A percentile compares a stretch with the other conserved stretches of the same genome.
These are phyloP conservation scores for Ennomos erosarius DNA, from an alignment of 2,888 invertebrate species.

Conservation along the genomic window DNA sequence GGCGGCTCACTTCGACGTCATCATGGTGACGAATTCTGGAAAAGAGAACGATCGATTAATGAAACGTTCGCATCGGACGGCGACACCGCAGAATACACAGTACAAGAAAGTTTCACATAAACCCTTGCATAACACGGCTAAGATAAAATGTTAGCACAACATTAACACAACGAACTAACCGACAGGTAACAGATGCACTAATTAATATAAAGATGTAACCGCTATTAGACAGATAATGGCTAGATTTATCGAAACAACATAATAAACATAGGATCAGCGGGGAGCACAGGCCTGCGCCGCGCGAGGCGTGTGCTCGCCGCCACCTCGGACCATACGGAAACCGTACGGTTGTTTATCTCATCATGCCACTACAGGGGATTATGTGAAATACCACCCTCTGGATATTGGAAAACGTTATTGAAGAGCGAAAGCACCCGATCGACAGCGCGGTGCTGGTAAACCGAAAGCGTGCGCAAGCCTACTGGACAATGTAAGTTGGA, in stretches of 20 bases:
- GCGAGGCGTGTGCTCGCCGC: slow-evolving; percentile 54
- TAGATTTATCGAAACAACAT: slow-evolving; percentile 52
- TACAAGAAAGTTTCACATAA: slow-evolving; percentile 44
- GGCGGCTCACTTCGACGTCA: slow-evolving; percentile 98
- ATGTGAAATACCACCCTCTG: slow-evolving; percentile 79
- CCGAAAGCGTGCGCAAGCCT: slow-evolving; percentile 30
- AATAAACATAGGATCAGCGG: slow-evolving; percentile 39
- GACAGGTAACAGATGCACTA: slow-evolving; percentile 77
- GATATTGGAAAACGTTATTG: slow-evolving; percentile 39
- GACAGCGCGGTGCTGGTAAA: slow-evolving; percentile 22
- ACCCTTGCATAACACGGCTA: slow-evolving; percentile 59
- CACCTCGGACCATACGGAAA: slow-evolving; percentile 51
- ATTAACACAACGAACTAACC: slow-evolving; percentile 67
- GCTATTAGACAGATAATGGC: slow-evolving; percentile 65
- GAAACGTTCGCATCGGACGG: slow-evolving; percentile 2
- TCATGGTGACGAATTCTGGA: slow-evolving; percentile 99
- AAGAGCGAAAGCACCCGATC: slow-evolving; percentile 21
- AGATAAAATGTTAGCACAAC: slow-evolving; percentile 62
- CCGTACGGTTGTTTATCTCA: slow-evolving; percentile 59
- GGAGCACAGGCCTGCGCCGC: slow-evolving; percentile 34
- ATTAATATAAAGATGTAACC: slow-evolving; percentile 53
- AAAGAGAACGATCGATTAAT: slow-evolving; percentile 61
- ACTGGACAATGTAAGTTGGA: slow-evolving; percentile 16
- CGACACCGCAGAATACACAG: slow-evolving; percentile 1
- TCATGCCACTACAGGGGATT: slow-evolving; percentile 79